These are phyloP conservation scores for Agonum fuliginosum DNA, from an alignment of 2,888 invertebrate genomes.

Conservation along the genomic window DNA sequence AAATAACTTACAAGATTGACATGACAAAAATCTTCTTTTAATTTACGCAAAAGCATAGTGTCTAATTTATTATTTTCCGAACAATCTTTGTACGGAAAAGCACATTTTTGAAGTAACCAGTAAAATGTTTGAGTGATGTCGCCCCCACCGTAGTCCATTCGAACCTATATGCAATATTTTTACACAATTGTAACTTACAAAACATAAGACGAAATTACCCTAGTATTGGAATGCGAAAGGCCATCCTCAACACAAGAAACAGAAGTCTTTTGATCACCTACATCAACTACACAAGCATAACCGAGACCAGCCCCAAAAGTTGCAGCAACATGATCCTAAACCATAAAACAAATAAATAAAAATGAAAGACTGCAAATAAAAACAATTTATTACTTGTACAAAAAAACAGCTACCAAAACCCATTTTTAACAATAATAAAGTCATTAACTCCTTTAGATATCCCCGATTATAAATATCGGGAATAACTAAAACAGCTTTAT, in stretches of 20 bases:
- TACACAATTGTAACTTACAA: not conserved
- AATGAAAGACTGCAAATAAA: not conserved
- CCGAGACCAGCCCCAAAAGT: conserved; percentile 89
- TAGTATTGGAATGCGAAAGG: conserved; percentile 90
- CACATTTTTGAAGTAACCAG: conserved; percentile 91
- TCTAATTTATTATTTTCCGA: conserved; percentile 84
- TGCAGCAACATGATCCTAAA: conserved; percentile 88
- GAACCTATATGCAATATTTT: conserved; percentile 69
- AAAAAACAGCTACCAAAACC: conserved; percentile 91
- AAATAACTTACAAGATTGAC: conserved; percentile 80
- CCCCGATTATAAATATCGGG: conserved; percentile 92
- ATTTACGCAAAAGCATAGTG: conserved; percentile 84
- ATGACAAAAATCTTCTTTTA: conserved; percentile 94
- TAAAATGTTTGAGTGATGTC: conserved; percentile 93
- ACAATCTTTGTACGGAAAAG: conserved; percentile 92
- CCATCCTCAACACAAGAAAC: conserved; percentile 98
- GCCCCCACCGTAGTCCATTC: conserved; percentile 92
- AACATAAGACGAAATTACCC: conserved; percentile 76
- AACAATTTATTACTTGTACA: conserved; percentile 79
- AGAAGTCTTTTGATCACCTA: conserved; percentile 96
- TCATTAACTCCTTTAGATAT: conserved; percentile 89
- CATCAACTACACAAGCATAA: conserved; percentile 95
- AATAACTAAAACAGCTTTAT: conserved; percentile 90
- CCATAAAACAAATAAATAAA: conserved; percentile 62
- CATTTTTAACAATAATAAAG: conserved; percentile 85